Evolutionary conservation across 2,113 vertebrate species (phyloP).

Genomic region (Amblyornis subalaris): DNA sequence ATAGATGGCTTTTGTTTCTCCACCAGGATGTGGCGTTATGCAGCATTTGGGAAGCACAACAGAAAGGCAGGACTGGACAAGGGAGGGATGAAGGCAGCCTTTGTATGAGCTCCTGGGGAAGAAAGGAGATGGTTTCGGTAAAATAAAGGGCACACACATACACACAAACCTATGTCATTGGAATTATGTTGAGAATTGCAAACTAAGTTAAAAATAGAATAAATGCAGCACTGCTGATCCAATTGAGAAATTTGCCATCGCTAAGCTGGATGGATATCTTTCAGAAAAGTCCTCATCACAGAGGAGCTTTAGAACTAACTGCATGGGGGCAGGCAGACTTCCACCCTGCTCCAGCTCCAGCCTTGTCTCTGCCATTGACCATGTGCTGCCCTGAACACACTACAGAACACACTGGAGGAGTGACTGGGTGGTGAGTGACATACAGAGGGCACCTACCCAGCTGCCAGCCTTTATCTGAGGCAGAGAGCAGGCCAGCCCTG

Average conservation of each 20-base stretch:
- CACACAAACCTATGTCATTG: neutral
- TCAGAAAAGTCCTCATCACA: neutral
- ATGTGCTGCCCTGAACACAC: rapidly evolving
- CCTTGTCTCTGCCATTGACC: neutral
- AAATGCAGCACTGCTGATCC: neutral
- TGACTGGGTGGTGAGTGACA: rapidly evolving
- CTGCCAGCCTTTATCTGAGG: neutral
- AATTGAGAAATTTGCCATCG: neutral
- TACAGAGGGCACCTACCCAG: rapidly evolving
- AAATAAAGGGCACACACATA: neutral
- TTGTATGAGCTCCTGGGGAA: conserved; percentile 15
- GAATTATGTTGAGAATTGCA: neutral
- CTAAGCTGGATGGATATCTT: neutral
- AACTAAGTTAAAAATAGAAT: conserved; percentile 9
- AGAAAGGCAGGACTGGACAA: conserved; percentile 24
- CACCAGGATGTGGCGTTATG: conserved; percentile 29
- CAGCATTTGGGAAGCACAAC: conserved; percentile 15
- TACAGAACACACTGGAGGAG: neutral
- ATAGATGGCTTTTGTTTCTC: conserved; percentile 52
- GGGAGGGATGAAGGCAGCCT: conserved; percentile 33
- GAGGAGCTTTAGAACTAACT: neutral
- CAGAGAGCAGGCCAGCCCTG: neutral
- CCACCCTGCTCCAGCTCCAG: neutral
- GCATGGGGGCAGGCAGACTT: neutral
- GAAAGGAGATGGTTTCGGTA: neutral